Evolutionary conservation across 2,113 vertebrate species (phyloP).

Genomic region (Trogon surrucura): DNA sequence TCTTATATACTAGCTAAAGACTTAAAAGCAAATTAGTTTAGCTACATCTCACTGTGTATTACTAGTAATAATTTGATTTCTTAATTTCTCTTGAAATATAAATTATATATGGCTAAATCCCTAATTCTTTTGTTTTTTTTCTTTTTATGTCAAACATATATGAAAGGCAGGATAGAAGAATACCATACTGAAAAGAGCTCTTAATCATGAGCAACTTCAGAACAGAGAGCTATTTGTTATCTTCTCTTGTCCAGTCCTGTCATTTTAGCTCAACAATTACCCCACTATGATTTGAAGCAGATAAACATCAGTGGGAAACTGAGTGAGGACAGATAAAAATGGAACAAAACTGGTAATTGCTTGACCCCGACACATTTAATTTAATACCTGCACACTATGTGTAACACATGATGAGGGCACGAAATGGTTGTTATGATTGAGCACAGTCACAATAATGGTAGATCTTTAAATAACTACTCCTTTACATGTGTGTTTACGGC

Average conservation of each 20-base stretch:
- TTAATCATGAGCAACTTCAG: neutral
- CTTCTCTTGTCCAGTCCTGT: neutral
- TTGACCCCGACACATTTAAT: neutral
- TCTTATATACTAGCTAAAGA: neutral
- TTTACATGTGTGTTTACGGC: neutral
- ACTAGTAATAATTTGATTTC: neutral
- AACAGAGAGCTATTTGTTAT: neutral
- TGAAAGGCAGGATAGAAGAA: neutral
- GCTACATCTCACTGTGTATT: neutral
- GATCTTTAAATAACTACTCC: neutral
- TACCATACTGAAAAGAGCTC: neutral
- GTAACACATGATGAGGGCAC: neutral
- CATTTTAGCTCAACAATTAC: neutral
- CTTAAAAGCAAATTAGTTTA: neutral
- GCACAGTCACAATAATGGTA: neutral
- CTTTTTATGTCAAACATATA: neutral
- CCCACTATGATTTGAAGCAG: neutral
- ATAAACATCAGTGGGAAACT: neutral
- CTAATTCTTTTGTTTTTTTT: neutral
- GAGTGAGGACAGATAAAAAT: neutral
- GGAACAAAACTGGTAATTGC: neutral
- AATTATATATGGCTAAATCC: neutral
- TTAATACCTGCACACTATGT: neutral
- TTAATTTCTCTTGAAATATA: neutral
- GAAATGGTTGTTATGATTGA: neutral